phyloP scores from a whole-genome alignment of 2,113 vertebrate species.

The Ailurus styani region DNA sequence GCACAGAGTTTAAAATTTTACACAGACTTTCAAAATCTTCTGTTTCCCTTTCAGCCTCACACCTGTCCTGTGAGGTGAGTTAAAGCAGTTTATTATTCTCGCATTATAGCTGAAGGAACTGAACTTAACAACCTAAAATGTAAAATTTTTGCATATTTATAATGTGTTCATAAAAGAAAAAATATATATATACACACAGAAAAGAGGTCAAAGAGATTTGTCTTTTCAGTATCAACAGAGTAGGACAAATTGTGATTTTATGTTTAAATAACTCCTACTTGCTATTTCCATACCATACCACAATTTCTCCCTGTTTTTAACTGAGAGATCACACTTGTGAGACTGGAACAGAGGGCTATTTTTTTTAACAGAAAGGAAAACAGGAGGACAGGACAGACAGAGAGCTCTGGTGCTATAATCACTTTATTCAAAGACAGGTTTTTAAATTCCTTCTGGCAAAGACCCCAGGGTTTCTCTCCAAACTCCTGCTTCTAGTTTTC shows the following conservation, averaged over 20 bases:
- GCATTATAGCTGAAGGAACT: not conserved
- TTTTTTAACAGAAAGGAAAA: not conserved
- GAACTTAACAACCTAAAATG: not conserved
- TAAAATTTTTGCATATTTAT: not conserved
- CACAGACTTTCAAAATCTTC: not conserved
- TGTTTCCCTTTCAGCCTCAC: not conserved
- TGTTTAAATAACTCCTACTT: not conserved
- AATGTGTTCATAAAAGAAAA: not conserved
- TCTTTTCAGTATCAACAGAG: not conserved
- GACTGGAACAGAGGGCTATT: not conserved
- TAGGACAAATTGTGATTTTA: not conserved
- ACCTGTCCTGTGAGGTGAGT: not conserved
- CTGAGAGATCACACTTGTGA: not conserved
- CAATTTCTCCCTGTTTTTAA: not conserved
- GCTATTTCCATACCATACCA: not conserved
- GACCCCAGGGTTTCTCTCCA: slow-evolving; percentile 2
- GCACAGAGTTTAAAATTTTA: not conserved
- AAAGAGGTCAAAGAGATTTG: not conserved
- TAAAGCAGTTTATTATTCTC: not conserved
- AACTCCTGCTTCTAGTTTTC: not conserved
- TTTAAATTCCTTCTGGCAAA: slow-evolving; percentile 31
- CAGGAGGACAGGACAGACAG: not conserved
- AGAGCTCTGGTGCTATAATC: not conserved
- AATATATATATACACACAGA: not conserved
- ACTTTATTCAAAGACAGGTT: not conserved